A percentile compares a stretch with the other conserved stretches of the same genome.
These are phyloP conservation scores for Altica lythri DNA, from an alignment of 2,888 invertebrate genomes.

Conservation along the genomic window DNA sequence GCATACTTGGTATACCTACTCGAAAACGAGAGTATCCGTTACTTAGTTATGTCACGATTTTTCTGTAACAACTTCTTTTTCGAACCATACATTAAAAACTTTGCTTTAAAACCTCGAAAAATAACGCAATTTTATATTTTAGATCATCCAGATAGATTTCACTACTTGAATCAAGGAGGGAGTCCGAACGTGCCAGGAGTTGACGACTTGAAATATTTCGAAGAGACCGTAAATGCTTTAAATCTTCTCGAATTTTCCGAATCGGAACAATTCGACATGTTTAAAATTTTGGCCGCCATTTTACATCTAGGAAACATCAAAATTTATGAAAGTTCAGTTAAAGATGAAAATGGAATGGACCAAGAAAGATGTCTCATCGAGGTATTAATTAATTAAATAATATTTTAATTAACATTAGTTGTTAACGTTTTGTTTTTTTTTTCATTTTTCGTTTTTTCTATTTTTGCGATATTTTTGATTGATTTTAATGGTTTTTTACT, in stretches of 20 bases:
- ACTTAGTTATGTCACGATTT: neutral
- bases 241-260: slow-evolving; percentile 78
- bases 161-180: slow-evolving; percentile 81
- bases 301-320: slow-evolving; percentile 91
- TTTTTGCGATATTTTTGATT: no score
- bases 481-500: no score
- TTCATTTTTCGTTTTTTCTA: neutral
- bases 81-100: neutral
- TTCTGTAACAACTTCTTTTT: neutral
- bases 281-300: slow-evolving; percentile 84
- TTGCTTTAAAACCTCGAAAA: no score
- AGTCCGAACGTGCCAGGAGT: slow-evolving; percentile 84
- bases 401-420: neutral
- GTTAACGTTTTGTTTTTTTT: neutral
- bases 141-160: slow-evolving; percentile 79
- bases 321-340: slow-evolving; percentile 52
- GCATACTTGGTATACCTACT: neutral
- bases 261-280: slow-evolving; percentile 77
- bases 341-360: slow-evolving; percentile 63
- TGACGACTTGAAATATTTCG: slow-evolving; percentile 80
- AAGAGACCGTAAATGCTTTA: slow-evolving; percentile 77
- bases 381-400: slow-evolving; percentile 52
- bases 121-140: slow-evolving; percentile 40
- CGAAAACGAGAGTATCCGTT: neutral
- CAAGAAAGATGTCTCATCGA: slow-evolving; percentile 70